Evolutionary conservation across 2,797 vertebrate genomes (phyloP).

Genomic region (Typhlichthys eigenmanni): DNA sequence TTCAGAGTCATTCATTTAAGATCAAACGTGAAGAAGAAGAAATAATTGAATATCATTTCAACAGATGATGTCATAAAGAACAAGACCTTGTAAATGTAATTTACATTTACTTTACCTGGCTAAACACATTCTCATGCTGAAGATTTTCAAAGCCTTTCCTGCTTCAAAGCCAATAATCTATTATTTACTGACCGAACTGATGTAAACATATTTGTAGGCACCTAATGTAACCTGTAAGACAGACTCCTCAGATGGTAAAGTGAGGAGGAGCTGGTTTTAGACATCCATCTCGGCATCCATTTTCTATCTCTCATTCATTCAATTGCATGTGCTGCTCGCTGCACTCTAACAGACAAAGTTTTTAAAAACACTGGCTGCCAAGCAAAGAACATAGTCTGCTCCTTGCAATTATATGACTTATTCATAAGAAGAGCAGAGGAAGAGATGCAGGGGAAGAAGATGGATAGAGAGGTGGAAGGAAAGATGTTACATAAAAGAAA

Average conservation of each 20-base stretch:
- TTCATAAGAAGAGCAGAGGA: conserved; percentile 51
- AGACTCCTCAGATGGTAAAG: conserved; percentile 36
- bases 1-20: too few species aligned
- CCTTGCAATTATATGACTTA: conserved; percentile 58
- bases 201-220: conserved; percentile 63
- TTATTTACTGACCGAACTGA: conserved; percentile 59
- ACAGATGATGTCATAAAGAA: conserved; percentile 3
- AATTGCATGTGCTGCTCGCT: conserved; percentile 33
- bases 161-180: conserved; percentile 62
- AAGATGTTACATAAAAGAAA: conserved; percentile 30
- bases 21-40: conserved; percentile 35
- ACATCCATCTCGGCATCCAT: conserved; percentile 35
- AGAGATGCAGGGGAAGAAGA: conserved; percentile 8
- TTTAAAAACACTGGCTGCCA: conserved; percentile 33
- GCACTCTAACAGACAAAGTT: conserved; percentile 28
- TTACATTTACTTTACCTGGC: conserved; percentile 51
- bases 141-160: conserved; percentile 58
- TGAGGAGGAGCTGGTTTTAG: conserved; percentile 63
- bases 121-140: conserved; percentile 59
- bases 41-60: conserved; percentile 34
- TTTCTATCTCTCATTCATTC: conserved; percentile 13
- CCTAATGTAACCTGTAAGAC: conserved; percentile 53
- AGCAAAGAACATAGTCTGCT: conserved; percentile 44
- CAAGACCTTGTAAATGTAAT: conserved; percentile 60
- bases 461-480: conserved; percentile 15